Evolutionary conservation across 2,888 invertebrate species (phyloP).

Genomic region (Papilio gigon): DNA sequence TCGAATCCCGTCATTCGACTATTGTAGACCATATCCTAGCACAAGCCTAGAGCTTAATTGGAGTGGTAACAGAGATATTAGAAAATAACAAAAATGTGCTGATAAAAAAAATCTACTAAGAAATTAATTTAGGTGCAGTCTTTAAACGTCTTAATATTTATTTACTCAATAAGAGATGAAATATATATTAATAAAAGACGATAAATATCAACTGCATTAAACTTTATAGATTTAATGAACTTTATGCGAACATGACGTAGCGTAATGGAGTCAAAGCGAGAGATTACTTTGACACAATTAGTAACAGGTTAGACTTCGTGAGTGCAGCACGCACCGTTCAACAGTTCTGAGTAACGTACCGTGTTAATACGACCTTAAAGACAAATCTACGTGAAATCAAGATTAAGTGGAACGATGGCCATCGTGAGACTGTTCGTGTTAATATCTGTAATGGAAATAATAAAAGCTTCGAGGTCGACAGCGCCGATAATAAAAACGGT

Average conservation of each 20-base stretch:
- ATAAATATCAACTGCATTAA: too few relatives aligned
- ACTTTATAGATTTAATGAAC: slow-evolving; percentile 12
- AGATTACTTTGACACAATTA: background rate
- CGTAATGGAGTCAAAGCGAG: slow-evolving; percentile 6
- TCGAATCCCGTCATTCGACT: too few relatives aligned
- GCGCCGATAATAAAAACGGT: slow-evolving; percentile 72
- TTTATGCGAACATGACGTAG: slow-evolving; percentile 16
- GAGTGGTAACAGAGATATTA: too few relatives aligned
- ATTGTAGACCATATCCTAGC: too few relatives aligned
- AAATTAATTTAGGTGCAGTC: too few relatives aligned
- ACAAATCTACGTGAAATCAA: slow-evolving; percentile 3
- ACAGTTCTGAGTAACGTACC: background rate
- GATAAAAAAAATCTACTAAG: too few relatives aligned
- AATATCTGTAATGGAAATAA: slow-evolving; percentile 31
- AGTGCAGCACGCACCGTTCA: background rate
- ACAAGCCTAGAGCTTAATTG: too few relatives aligned
- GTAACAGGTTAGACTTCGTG: background rate
- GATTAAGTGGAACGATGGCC: slow-evolving; percentile 22
- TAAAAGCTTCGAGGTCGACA: slow-evolving; percentile 53
- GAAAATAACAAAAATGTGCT: too few relatives aligned
- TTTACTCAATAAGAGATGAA: background rate
- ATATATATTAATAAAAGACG: too few relatives aligned
- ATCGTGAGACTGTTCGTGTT: slow-evolving; percentile 9
- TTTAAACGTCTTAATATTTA: background rate
- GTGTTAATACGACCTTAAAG: background rate